These are phyloP conservation scores for Drosophila peninsularis DNA, from an alignment of 2,888 invertebrate genomes.

Conservation along the genomic window DNA sequence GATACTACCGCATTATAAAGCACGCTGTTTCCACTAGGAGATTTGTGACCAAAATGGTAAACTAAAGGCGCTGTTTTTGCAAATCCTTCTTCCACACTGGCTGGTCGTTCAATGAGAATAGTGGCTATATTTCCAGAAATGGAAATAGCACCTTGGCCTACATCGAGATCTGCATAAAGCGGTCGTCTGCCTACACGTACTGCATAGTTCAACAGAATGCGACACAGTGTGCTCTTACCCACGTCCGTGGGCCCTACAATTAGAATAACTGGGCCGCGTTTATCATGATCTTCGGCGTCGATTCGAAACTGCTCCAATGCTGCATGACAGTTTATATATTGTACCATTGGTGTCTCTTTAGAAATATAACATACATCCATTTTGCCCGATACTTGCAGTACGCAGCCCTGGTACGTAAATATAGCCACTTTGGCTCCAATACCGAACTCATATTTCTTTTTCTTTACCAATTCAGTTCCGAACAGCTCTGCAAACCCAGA, in stretches of 20 bases:
- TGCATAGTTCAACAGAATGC: slow-evolving; percentile 96
- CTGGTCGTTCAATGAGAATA: slow-evolving; percentile 95
- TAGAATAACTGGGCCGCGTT: slow-evolving; percentile 93
- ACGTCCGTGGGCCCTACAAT: slow-evolving; percentile 98
- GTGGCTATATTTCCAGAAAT: slow-evolving; percentile 97
- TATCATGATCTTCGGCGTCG: slow-evolving; percentile 90
- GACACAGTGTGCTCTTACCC: slow-evolving; percentile 96
- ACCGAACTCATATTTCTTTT: slow-evolving; percentile 94
- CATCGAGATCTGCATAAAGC: slow-evolving; percentile 97
- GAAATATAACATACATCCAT: slow-evolving; percentile 97
- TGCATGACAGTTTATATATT: slow-evolving; percentile 98
- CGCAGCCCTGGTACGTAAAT: slow-evolving; percentile 98
- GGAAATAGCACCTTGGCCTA: slow-evolving; percentile 96
- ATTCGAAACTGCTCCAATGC: slow-evolving; percentile 95
- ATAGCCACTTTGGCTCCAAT: slow-evolving; percentile 97
- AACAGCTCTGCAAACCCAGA: slow-evolving; percentile 97
- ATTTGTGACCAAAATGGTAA: slow-evolving; percentile 96
- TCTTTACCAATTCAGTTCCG: slow-evolving; percentile 97
- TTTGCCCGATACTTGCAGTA: slow-evolving; percentile 92
- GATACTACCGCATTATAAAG: slow-evolving; percentile 93
- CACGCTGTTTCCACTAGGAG: slow-evolving; percentile 90
- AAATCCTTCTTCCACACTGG: slow-evolving; percentile 97
- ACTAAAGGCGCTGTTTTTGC: slow-evolving; percentile 96
- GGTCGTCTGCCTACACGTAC: slow-evolving; percentile 95
- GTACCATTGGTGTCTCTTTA: slow-evolving; percentile 97